Percentiles rank a stretch among this genome's conserved stretches.
Evolutionary conservation across 2,113 vertebrate species (phyloP).

Genomic region (Ornithorhynchus anatinus): DNA sequence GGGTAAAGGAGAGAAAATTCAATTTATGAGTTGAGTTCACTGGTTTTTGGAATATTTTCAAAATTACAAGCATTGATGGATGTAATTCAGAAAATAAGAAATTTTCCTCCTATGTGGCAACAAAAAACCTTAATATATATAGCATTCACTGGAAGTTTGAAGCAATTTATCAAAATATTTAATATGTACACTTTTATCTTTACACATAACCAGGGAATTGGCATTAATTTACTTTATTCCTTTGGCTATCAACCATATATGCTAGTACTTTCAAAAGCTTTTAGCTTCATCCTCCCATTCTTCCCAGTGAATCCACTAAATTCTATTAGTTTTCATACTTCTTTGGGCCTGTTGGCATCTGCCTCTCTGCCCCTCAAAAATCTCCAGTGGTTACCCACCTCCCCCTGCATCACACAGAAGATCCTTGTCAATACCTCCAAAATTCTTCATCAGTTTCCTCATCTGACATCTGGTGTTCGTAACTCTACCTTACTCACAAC

Average conservation of each 20-base stretch:
- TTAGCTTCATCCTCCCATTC: background rate
- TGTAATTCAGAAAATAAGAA: background rate
- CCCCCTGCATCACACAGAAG: no score
- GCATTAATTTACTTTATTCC: background rate
- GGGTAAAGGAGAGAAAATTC: no score
- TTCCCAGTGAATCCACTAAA: background rate
- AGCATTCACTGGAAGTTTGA: background rate
- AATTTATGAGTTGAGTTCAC: no score
- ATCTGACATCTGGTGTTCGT: no score
- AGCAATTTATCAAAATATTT: background rate
- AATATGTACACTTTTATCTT: background rate
- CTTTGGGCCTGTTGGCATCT: background rate
- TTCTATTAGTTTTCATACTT: fast-evolving
- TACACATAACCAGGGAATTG: background rate
- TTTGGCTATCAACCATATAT: background rate
- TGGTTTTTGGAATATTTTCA: no score
- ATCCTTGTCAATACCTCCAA: no score
- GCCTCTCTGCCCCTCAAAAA: background rate
- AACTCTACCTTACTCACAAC: no score
- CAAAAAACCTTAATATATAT: background rate
- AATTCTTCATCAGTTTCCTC: no score
- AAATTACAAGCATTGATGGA: background rate
- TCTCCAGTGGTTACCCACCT: no score
- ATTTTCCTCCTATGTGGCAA: background rate
- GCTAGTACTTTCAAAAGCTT: background rate